Evolutionary conservation across 2,113 vertebrate species (phyloP).

Genomic region (Tichodroma muraria): DNA sequence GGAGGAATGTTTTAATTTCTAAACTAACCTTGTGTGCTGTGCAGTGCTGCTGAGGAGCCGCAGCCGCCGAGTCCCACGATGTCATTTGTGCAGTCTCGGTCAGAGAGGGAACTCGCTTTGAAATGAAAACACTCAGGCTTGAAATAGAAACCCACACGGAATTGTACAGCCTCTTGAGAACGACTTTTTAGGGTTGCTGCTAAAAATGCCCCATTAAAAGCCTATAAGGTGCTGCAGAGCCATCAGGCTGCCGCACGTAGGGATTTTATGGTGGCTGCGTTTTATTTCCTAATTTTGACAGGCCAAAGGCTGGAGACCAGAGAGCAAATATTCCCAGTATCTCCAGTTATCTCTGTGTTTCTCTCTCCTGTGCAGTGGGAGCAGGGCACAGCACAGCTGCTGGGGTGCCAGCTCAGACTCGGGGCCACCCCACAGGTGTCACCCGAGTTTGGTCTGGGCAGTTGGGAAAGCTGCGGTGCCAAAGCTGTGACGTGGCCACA

Average conservation of each 20-base stretch:
- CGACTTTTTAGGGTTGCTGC: constrained; percentile 12
- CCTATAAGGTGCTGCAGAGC: neutral
- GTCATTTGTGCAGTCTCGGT: neutral
- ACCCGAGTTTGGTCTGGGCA: neutral
- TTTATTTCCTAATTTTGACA: neutral
- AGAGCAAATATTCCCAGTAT: neutral
- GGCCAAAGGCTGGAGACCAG: neutral
- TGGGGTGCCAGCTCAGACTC: rapidly evolving
- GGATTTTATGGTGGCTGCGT: neutral
- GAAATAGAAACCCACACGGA: neutral
- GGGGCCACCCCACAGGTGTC: neutral
- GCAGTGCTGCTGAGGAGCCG: neutral
- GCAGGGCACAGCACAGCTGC: neutral
- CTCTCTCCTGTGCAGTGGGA: rapidly evolving
- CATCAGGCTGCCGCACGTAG: neutral
- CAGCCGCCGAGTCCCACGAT: neutral
- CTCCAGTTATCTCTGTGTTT: neutral
- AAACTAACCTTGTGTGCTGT: neutral
- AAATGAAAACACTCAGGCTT: neutral
- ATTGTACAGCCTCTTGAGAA: neutral
- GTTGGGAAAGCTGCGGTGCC: neutral
- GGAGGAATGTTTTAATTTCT: neutral
- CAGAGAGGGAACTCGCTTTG: neutral
- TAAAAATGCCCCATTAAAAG: constrained; percentile 9
- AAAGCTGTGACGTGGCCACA: neutral